Evolutionary conservation across 2,113 vertebrate genomes (phyloP).

Genomic region (Choloepus hoffmanni): DNA sequence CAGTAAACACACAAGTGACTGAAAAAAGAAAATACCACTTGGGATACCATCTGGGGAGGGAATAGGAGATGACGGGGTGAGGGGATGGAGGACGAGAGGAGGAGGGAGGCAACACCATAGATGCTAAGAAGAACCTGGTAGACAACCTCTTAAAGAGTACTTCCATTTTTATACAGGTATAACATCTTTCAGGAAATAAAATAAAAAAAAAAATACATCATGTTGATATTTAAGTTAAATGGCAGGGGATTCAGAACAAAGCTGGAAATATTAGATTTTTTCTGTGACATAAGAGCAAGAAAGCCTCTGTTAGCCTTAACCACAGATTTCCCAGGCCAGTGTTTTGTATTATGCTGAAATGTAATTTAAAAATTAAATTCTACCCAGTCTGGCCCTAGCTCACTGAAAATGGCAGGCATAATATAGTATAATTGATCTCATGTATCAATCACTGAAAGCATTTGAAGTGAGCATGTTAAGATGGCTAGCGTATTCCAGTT

Average conservation of each 20-base stretch:
- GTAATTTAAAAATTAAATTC: constrained; percentile 59
- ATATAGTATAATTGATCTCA: not conserved
- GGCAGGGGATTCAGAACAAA: not conserved
- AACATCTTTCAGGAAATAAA: constrained; percentile 17
- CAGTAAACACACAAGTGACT: not conserved
- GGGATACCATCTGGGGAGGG: not conserved
- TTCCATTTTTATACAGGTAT: not conserved
- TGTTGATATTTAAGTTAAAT: constrained; percentile 28
- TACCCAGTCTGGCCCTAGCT: not conserved
- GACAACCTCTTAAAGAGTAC: not conserved
- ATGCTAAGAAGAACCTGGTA: not conserved
- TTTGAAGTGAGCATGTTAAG: not conserved
- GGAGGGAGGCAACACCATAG: fast-evolving
- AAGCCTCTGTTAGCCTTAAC: not conserved
- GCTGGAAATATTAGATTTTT: not conserved
- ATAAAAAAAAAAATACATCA: not conserved
- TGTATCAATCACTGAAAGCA: not conserved
- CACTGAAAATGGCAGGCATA: constrained; percentile 26
- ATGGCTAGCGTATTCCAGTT: not conserved
- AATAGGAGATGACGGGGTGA: too few relatives aligned
- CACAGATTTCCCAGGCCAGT: not conserved
- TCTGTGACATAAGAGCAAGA: not conserved
- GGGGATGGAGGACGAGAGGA: fast-evolving
- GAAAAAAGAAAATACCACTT: not conserved
- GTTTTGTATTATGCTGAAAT: constrained; percentile 29